A percentile compares a stretch with the other conserved stretches of the same genome.
Conservation (phyloP, 2,888 invertebrate genomes). For the Elegia similella region DNA sequence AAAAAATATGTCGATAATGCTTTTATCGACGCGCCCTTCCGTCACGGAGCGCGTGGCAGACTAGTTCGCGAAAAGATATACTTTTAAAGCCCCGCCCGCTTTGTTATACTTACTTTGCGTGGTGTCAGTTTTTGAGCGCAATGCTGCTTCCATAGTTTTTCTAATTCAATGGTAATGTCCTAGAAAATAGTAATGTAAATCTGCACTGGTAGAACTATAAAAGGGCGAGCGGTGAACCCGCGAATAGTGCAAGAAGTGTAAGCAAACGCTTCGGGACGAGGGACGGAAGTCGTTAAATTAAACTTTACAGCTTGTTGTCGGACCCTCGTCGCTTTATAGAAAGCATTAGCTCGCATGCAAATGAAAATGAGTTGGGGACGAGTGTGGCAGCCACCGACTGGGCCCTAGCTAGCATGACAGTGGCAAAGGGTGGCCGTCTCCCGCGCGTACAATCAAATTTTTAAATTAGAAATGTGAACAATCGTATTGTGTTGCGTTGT, state of each 20-base stretch:
- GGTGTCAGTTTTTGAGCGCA: no score
- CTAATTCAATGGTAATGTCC: no score
- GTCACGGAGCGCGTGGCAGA: no score
- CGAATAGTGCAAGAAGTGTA: slow-evolving; percentile 14
- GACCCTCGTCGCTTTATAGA: slow-evolving; percentile 51
- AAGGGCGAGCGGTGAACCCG: slow-evolving; percentile 15
- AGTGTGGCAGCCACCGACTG: slow-evolving; percentile 30
- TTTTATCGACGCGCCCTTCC: no score
- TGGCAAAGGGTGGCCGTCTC: slow-evolving; percentile 23
- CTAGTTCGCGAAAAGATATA: no score
- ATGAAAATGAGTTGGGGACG: slow-evolving; percentile 44
- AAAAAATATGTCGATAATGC: no score
- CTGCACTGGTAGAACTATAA: slow-evolving; percentile 17
- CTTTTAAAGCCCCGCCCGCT: no score
- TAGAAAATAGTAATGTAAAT: slow-evolving; percentile 20
- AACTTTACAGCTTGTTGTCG: slow-evolving; percentile 47
- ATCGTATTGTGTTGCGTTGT: slow-evolving; percentile 40
- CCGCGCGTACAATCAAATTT: slow-evolving; percentile 46
- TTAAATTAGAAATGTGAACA: slow-evolving; percentile 54
- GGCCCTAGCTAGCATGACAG: not conserved
- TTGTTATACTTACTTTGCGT: no score
- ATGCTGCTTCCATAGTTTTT: no score
- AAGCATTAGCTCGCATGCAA: slow-evolving; percentile 43
- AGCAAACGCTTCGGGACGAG: slow-evolving; percentile 15
- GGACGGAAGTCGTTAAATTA: slow-evolving; percentile 61